Conservation (phyloP, 2,797 vertebrate species). For the Bovichtus diacanthus region DNA sequence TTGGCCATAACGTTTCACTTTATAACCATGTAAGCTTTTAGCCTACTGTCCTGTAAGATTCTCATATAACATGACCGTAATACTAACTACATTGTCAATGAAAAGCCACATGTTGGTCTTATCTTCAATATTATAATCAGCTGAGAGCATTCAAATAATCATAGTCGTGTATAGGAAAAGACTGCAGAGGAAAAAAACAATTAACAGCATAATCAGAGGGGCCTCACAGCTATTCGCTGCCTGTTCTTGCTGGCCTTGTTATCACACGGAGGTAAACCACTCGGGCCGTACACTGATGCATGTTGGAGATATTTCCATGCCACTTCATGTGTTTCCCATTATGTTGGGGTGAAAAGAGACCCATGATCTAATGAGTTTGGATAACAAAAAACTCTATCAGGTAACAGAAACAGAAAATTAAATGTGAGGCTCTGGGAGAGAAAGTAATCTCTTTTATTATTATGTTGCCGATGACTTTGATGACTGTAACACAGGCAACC, state of each 20-base stretch:
- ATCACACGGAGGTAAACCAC: constrained; percentile 25
- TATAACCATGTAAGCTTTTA: neutral
- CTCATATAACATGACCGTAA: neutral
- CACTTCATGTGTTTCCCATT: constrained; percentile 47
- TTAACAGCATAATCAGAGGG: constrained; percentile 47
- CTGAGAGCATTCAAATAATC: constrained; percentile 38
- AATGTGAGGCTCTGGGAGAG: constrained; percentile 53
- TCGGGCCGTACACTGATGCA: constrained; percentile 31
- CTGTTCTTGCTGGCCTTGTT: constrained; percentile 57
- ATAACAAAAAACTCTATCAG: constrained; percentile 47
- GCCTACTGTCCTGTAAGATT: constrained; percentile 4
- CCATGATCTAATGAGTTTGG: constrained; percentile 63
- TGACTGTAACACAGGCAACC: neutral
- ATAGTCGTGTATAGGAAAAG: constrained; percentile 31
- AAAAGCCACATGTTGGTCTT: constrained; percentile 21
- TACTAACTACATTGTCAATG: constrained; percentile 26
- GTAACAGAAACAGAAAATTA: constrained; percentile 48
- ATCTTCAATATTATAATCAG: constrained; percentile 51
- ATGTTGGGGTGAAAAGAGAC: constrained; percentile 10
- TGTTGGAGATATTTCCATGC: constrained; percentile 60
- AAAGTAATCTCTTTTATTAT: constrained; percentile 39
- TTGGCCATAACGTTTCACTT: constrained; percentile 22
- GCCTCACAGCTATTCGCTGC: constrained; percentile 53
- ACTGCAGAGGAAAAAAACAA: constrained; percentile 43
- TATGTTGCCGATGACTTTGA: constrained; percentile 35